Conservation (phyloP, 2,797 vertebrate species). For the Falco columbarius region DNA sequence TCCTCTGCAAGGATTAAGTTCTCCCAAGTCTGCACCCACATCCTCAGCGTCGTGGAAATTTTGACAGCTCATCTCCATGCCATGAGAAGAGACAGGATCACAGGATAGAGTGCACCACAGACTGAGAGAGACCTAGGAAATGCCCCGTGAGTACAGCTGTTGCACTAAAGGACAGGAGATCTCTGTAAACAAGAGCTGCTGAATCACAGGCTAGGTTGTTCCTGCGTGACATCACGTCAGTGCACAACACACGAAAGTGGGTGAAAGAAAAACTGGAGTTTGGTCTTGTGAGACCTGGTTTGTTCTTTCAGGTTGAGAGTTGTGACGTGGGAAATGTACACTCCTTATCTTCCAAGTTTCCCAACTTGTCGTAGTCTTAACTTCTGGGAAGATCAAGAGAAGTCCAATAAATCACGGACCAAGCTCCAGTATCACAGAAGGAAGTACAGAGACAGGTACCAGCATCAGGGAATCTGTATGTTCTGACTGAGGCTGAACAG, state of each 20-base stretch:
- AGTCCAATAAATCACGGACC: background rate
- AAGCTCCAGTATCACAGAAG: background rate
- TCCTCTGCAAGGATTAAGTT: background rate
- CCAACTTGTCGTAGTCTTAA: background rate
- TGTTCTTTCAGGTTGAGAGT: background rate
- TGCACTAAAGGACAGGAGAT: background rate
- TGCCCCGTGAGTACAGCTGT: background rate
- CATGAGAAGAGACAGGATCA: background rate
- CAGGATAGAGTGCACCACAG: background rate
- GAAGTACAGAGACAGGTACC: background rate
- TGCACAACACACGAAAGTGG: background rate
- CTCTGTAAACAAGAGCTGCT: background rate
- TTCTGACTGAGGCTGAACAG: background rate
- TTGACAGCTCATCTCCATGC: background rate
- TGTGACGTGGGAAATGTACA: background rate
- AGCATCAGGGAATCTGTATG: background rate
- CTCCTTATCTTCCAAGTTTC: background rate
- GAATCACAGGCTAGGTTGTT: background rate
- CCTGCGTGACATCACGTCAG: rapidly evolving
- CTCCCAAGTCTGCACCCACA: background rate
- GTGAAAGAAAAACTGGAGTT: background rate
- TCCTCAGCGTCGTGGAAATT: background rate
- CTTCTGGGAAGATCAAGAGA: background rate
- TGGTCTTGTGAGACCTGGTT: background rate
- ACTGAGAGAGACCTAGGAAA: background rate